Evolutionary conservation across 2,113 vertebrate species (phyloP).

Genomic region (Puffinus mauretanicus): DNA sequence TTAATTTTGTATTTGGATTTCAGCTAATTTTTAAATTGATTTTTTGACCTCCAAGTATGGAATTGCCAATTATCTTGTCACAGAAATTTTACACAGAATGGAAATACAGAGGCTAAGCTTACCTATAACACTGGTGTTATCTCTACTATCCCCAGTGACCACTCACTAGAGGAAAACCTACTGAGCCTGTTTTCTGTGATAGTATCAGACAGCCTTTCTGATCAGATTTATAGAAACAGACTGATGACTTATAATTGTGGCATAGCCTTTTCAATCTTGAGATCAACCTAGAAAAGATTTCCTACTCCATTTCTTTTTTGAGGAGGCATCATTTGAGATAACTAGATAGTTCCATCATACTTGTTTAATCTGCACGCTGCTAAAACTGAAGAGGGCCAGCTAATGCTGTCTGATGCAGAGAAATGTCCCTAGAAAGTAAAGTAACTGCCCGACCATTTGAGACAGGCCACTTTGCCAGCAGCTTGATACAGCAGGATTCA

Average conservation of each 20-base stretch:
- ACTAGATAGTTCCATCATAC: neutral
- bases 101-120: neutral
- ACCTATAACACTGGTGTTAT: neutral
- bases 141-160: neutral
- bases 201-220: neutral
- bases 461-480: neutral
- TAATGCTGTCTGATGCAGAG: neutral
- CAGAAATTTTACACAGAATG: neutral
- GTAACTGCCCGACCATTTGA: neutral
- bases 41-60: neutral
- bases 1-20: neutral
- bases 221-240: neutral
- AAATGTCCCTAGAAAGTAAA: neutral
- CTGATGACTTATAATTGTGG: neutral
- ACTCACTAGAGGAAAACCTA: neutral
- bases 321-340: neutral
- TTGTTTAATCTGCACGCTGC: neutral
- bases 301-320: neutral
- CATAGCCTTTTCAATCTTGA: neutral
- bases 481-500: neutral
- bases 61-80: neutral
- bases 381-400: neutral
- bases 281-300: neutral
- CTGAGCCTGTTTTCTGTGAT: neutral
- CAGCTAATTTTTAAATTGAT: neutral